Conservation (phyloP, 1,140 invertebrate genomes). For the Cydia amplana region DNA sequence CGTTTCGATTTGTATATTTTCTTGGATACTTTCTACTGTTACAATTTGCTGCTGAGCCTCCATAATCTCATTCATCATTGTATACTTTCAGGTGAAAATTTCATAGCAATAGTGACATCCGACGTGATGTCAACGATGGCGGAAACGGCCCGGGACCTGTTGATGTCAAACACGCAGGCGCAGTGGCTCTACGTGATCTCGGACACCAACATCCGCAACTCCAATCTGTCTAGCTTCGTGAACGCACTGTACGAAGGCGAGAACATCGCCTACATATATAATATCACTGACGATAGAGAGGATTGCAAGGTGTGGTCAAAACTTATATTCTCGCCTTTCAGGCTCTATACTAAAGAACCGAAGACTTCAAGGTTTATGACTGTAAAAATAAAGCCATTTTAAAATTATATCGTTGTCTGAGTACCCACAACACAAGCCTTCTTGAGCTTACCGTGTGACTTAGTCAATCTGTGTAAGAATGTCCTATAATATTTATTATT, state of each 20-base stretch:
- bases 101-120: constrained; percentile 74
- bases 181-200: constrained; percentile 91
- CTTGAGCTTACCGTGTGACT: too few relatives aligned
- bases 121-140: constrained; percentile 81
- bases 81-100: constrained; percentile 72
- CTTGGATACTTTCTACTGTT: too few relatives aligned
- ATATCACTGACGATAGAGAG: constrained; percentile 79
- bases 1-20: too few relatives aligned
- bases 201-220: constrained; percentile 76
- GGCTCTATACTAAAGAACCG: not conserved
- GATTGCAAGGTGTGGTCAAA: constrained; percentile 78
- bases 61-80: not conserved
- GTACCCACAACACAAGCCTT: too few relatives aligned
- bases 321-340: not conserved
- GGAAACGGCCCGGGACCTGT: constrained; percentile 82
- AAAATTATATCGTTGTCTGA: too few relatives aligned
- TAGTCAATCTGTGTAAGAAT: too few relatives aligned
- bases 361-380: not conserved
- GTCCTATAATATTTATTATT: too few relatives aligned
- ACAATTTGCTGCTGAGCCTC: too few relatives aligned
- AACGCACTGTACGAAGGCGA: constrained; percentile 86
- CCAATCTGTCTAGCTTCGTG: constrained; percentile 79
- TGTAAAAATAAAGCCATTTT: not conserved
- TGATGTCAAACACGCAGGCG: constrained; percentile 84
- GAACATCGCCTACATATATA: constrained; percentile 90